Evolutionary conservation across 2,888 invertebrate species (phyloP).

Genomic region (Mesochorus sp.): DNA sequence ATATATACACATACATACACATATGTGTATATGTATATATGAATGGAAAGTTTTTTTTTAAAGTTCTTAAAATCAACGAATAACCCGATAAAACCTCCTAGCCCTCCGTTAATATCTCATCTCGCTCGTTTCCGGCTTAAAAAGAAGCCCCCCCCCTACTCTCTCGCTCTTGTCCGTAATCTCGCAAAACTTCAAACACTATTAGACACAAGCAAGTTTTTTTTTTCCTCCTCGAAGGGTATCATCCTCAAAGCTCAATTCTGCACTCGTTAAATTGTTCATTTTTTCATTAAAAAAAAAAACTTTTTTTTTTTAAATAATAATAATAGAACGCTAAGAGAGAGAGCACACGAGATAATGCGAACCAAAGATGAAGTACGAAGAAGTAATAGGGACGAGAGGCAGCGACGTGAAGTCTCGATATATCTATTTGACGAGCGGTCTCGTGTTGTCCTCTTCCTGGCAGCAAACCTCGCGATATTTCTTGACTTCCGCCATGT

Average conservation of each 20-base stretch:
- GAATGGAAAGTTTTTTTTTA: too few species aligned
- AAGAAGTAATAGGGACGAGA: not conserved
- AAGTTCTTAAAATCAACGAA: conserved; percentile 38
- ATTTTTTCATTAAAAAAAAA: not conserved
- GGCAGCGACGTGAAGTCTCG: not conserved
- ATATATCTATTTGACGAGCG: conserved; percentile 93
- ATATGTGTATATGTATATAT: not conserved
- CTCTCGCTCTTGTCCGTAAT: conserved; percentile 72
- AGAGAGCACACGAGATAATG: not conserved
- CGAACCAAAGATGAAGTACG: not conserved
- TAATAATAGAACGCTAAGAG: not conserved
- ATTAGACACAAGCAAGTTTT: not conserved
- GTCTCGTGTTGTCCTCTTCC: conserved; percentile 94
- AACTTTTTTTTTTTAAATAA: not conserved
- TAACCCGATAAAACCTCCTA: conserved; percentile 28
- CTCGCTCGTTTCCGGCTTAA: conserved; percentile 60
- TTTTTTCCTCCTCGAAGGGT: not conserved
- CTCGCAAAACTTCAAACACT: conserved; percentile 68
- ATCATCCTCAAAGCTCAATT: not conserved
- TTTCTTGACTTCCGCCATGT: conserved; percentile 96
- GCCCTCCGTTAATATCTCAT: not conserved
- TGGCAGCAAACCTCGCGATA: conserved; percentile 96
- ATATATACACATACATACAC: conserved; percentile 8
- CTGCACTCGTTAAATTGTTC: not conserved
- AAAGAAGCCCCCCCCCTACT: conserved; percentile 66